Evolutionary conservation across 2,888 invertebrate genomes (phyloP), one percentile per base, ranked within the genome.

Genomic region (Oscheius sp.): DNA sequence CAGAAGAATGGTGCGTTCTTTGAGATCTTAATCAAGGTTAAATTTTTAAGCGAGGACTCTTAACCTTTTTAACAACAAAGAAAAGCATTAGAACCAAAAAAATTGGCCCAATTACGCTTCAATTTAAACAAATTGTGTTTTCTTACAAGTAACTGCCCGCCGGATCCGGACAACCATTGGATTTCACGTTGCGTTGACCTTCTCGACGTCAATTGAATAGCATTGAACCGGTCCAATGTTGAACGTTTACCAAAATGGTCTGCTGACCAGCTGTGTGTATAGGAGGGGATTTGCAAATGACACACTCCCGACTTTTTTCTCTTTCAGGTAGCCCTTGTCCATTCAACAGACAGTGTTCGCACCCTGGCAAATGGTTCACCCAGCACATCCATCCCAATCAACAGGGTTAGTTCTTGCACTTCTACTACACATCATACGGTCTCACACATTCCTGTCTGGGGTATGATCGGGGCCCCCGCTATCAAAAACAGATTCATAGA

Each of bases 311-410:
- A 6, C 9, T 35, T n/a, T n/a, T n/a, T n/a, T n/a, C n/a, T n/a
- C n/a, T 53, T 74, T 27, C 69, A 79, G 79, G 79, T 79, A 43
- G 76, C 79, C 7, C 73, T 79, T 55, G 72, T 79, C 25, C 79
- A 79, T 46, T 77, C 77, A 13, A 76, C 79, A 6, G 71, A 71
- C 46, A 59, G 59, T 21, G 71, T 71, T 18, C 59, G 71, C 16
- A 71, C 59, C 23, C 18, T 71, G 61, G 71, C 71, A 45, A 71
- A 71, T 52, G 71, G 45, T n/a, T 59, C 71, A n/a, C 71, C 71
- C 35, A 61, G 49, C 45, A 61, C 61, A 13, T 71, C 61, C 6
- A 63, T 56, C 45, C 71, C 71, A 12, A 21, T 56, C 49, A 46
- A 21, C 18, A 59, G 63, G 53, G 71, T 71, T 13, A 71, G 71